Percentiles rank a stretch among this genome's conserved stretches.
Conservation (phyloP, 2,888 invertebrate genomes). For the Meloe dianella region DNA sequence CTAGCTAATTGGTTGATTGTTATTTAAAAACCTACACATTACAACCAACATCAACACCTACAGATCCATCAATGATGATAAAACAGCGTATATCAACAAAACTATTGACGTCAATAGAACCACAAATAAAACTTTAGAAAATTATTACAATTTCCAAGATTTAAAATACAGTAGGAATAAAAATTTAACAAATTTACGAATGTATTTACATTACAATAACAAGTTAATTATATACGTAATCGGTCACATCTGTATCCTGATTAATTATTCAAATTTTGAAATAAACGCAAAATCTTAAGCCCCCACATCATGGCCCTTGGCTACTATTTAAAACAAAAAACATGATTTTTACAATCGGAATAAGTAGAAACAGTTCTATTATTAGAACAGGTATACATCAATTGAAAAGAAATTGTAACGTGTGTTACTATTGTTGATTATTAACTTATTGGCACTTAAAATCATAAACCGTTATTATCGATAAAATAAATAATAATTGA, state of each 20-base stretch:
- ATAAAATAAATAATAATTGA: background rate
- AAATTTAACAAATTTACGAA: no score
- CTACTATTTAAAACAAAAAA: no score
- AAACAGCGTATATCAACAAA: conserved; percentile 29
- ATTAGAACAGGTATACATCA: background rate
- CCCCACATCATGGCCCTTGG: no score
- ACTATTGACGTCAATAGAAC: conserved; percentile 36
- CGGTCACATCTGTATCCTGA: no score
- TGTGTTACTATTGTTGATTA: background rate
- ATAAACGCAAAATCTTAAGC: no score
- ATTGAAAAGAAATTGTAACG: background rate
- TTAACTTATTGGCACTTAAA: background rate
- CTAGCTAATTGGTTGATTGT: no score
- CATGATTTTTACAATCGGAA: no score
- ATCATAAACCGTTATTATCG: background rate
- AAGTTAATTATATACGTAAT: no score
- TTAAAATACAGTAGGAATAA: background rate
- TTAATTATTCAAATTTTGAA: no score
- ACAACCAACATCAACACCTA: conserved; percentile 8
- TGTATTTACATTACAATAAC: no score
- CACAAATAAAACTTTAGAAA: conserved; percentile 22
- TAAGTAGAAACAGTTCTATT: background rate
- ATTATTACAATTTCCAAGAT: background rate
- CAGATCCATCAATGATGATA: conserved; percentile 27
- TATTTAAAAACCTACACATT: conserved; percentile 1